A percentile compares a stretch with the other conserved stretches of the same genome.
These are phyloP conservation scores for Zosterops lateralis DNA, from an alignment of 2,113 vertebrate genomes.

Conservation along the genomic window DNA sequence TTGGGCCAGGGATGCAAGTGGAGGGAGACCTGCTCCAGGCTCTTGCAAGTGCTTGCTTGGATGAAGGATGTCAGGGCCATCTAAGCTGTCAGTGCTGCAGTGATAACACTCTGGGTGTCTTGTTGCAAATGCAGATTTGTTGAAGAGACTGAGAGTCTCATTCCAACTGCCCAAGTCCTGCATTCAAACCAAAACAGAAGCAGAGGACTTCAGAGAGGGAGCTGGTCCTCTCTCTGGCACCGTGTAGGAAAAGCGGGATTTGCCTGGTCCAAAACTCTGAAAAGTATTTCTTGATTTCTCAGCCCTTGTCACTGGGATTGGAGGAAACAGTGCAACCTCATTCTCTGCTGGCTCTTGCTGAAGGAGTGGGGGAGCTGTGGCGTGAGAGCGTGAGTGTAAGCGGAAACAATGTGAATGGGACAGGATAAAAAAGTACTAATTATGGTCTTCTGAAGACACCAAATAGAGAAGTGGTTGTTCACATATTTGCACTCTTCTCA, in stretches of 20 bases:
- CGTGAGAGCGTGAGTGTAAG: rapidly evolving
- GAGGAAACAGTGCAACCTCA: not conserved
- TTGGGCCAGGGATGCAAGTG: not conserved
- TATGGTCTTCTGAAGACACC: not conserved
- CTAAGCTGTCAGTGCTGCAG: not conserved
- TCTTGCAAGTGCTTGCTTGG: not conserved
- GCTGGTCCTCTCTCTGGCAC: not conserved
- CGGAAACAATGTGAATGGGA: not conserved
- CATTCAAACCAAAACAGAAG: not conserved
- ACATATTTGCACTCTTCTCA: not conserved
- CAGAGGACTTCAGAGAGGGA: not conserved
- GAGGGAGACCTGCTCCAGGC: not conserved
- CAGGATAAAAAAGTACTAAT: not conserved
- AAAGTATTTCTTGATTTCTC: not conserved
- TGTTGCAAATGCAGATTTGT: not conserved
- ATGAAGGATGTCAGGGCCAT: not conserved
- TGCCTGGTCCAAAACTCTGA: not conserved
- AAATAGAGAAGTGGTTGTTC: not conserved
- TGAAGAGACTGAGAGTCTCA: not conserved
- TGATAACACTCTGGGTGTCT: not conserved
- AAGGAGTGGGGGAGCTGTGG: not conserved
- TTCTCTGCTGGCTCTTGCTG: not conserved
- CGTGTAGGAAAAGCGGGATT: not conserved
- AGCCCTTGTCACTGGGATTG: not conserved
- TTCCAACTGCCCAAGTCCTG: not conserved